A percentile compares a stretch with the other conserved stretches of the same genome.
phyloP scores from a whole-genome alignment of 2,113 vertebrate genomes.

The Columba janthina region DNA sequence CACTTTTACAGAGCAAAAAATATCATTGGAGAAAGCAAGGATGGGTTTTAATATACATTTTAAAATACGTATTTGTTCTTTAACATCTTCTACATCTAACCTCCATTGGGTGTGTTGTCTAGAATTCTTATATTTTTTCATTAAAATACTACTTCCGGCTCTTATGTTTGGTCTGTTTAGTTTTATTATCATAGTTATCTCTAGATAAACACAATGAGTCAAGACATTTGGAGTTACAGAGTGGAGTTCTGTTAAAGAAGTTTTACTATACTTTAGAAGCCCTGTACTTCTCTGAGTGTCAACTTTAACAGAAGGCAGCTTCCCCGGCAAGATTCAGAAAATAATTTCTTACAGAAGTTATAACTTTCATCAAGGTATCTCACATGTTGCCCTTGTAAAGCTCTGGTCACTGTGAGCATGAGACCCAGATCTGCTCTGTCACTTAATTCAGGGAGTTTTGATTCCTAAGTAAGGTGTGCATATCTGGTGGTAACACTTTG shows the following conservation, averaged over 20 bases:
- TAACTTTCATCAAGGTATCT: not conserved
- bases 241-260: not conserved
- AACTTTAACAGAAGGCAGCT: not conserved
- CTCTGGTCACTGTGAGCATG: not conserved
- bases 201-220: not conserved
- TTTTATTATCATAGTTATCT: not conserved
- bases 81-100: not conserved
- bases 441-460: not conserved
- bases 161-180: not conserved
- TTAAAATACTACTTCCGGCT: not conserved
- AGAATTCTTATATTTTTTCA: not conserved
- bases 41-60: not conserved
- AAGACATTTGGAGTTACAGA: not conserved
- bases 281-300: not conserved
- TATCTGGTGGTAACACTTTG: not conserved
- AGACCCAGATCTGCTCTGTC: not conserved
- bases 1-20: not conserved
- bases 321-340: not conserved
- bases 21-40: not conserved
- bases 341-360: not conserved
- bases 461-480: not conserved
- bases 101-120: not conserved
- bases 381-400: not conserved
- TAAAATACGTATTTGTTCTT: not conserved
- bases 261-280: not conserved